These are phyloP conservation scores for Elmis aenea DNA, from an alignment of 2,888 invertebrate species.

Conservation along the genomic window DNA sequence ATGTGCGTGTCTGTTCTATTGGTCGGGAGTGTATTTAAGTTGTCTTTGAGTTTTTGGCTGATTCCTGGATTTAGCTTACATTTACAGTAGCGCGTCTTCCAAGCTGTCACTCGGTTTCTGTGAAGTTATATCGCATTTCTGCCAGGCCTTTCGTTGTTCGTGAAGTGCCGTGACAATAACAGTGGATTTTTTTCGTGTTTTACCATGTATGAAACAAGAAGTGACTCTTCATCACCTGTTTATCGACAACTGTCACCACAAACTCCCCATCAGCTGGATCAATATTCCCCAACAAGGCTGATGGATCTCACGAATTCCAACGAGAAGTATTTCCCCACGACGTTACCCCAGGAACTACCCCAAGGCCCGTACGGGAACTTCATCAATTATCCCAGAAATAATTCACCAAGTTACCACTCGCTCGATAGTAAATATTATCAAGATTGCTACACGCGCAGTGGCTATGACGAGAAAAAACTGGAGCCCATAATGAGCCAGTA, in stretches of 20 bases:
- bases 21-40: conserved; percentile 22
- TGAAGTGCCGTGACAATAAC: conserved; percentile 31
- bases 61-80: conserved; percentile 28
- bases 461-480: conserved; percentile 22
- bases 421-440: conserved; percentile 19
- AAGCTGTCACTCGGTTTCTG: no score
- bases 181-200: conserved; percentile 34
- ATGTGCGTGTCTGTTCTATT: conserved; percentile 17
- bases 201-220: conserved; percentile 39
- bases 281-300: conserved; percentile 37
- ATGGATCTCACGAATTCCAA: conserved; percentile 45
- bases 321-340: conserved; percentile 31
- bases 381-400: conserved; percentile 11
- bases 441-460: conserved; percentile 17
- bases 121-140: no score
- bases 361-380: conserved; percentile 13
- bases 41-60: conserved; percentile 23
- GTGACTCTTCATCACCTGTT: conserved; percentile 38
- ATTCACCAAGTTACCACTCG: conserved; percentile 9
- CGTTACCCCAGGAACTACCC: conserved; percentile 18
- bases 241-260: conserved; percentile 34
- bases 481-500: conserved; percentile 11
- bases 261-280: conserved; percentile 34
- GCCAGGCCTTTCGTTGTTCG: no score
- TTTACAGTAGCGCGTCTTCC: conserved; percentile 25